A percentile compares a stretch with the other conserved stretches of the same genome.
Evolutionary conservation across 2,888 invertebrate species (phyloP).

Genomic region (Pristionchus fissidentatus): DNA sequence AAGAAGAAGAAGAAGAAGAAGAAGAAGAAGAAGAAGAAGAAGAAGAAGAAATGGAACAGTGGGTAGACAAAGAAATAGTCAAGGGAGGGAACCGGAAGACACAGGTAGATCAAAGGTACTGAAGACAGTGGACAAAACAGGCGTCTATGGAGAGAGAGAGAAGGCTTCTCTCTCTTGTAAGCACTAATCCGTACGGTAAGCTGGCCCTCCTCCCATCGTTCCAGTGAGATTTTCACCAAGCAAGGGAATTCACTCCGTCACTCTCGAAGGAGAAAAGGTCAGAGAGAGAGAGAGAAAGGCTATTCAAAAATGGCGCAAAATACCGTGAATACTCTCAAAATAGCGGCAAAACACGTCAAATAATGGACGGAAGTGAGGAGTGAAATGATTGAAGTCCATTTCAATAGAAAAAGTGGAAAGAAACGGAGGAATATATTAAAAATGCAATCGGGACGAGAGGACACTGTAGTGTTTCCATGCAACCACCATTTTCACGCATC

Average conservation of each 20-base stretch:
- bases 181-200: conserved; percentile 32
- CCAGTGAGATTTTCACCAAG: background rate
- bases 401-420: background rate
- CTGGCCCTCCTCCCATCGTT: conserved; percentile 6
- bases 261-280: conserved; percentile 1
- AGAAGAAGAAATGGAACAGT: background rate
- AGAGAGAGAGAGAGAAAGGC: background rate
- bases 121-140: too few species aligned
- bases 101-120: background rate
- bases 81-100: too few species aligned
- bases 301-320: too few species aligned
- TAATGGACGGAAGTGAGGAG: too few species aligned
- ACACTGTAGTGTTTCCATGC: background rate
- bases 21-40: too few species aligned
- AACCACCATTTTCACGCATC: background rate
- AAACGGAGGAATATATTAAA: background rate
- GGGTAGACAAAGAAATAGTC: too few species aligned
- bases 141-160: too few species aligned
- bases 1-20: too few species aligned
- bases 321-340: too few species aligned
- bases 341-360: background rate
- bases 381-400: too few species aligned
- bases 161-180: background rate
- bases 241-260: background rate
- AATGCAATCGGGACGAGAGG: background rate